Percentiles rank a stretch among this genome's conserved stretches.
Evolutionary conservation across 64 coral and sea anemone species (phyloP).

Genomic region (Montipora foliosa): DNA sequence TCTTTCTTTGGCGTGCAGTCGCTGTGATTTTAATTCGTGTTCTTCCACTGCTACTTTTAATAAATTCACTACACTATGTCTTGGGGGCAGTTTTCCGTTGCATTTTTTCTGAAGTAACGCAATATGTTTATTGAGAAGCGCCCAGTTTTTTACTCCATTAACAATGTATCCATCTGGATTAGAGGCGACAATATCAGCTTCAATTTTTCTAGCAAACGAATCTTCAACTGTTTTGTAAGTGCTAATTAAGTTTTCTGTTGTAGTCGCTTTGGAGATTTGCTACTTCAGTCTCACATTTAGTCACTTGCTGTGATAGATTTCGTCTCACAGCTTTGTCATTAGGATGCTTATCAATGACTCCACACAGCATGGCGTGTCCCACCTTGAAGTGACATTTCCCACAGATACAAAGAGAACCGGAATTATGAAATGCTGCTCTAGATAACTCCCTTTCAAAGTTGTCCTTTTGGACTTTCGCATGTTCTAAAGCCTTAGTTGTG

Average conservation of each 20-base stretch:
- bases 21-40: too few species aligned
- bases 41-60: too few species aligned
- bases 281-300: slow-evolving; percentile 36
- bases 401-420: slow-evolving; percentile 18
- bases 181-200: slow-evolving; percentile 34
- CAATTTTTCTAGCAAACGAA: slow-evolving; percentile 45
- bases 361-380: slow-evolving; percentile 43
- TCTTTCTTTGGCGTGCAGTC: too few species aligned
- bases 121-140: neutral
- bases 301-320: neutral
- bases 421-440: slow-evolving; percentile 21
- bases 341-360: slow-evolving; percentile 45
- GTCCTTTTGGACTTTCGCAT: slow-evolving; percentile 1
- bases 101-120: too few species aligned
- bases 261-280: slow-evolving; percentile 36
- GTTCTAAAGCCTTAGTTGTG: slow-evolving; percentile 7
- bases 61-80: too few species aligned
- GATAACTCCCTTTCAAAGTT: slow-evolving; percentile 34
- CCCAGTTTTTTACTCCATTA: slow-evolving; percentile 47
- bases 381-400: slow-evolving; percentile 26
- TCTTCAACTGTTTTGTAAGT: slow-evolving; percentile 36
- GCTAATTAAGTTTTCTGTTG: neutral
- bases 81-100: too few species aligned
- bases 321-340: slow-evolving; percentile 15
- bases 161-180: slow-evolving; percentile 43